These are phyloP conservation scores for Indicator maculatus DNA, from an alignment of 2,113 vertebrate species.

Conservation along the genomic window DNA sequence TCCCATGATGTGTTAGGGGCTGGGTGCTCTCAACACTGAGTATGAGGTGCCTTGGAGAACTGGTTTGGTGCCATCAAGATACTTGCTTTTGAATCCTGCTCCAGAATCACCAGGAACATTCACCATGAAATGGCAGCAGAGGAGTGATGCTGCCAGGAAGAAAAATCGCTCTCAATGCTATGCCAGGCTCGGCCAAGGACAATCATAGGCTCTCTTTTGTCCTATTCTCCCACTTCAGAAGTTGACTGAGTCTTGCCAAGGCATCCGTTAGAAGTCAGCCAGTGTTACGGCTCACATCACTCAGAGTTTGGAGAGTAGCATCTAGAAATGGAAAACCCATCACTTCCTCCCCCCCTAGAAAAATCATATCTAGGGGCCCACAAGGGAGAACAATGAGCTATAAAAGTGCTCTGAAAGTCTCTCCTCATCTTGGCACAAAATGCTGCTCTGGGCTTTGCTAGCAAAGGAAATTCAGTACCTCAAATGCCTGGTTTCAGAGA, in stretches of 20 bases:
- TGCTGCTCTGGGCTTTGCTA: neutral
- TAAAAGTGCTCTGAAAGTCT: neutral
- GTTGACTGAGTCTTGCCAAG: neutral
- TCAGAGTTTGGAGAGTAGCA: neutral
- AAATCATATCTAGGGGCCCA: neutral
- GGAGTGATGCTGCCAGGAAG: neutral
- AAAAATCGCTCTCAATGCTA: neutral
- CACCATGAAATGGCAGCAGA: neutral
- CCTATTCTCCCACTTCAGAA: neutral
- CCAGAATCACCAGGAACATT: neutral
- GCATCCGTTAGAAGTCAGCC: neutral
- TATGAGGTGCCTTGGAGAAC: neutral
- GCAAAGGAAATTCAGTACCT: slow-evolving; percentile 16
- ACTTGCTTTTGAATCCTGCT: neutral
- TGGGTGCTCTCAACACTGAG: neutral
- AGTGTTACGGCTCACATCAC: neutral
- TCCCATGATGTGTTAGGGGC: neutral
- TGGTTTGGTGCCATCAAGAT: neutral
- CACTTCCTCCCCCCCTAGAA: neutral
- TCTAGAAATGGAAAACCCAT: slow-evolving; percentile 12
- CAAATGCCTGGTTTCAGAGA: neutral
- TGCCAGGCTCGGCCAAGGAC: neutral
- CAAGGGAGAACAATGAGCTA: neutral
- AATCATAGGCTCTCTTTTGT: neutral
- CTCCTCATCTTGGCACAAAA: slow-evolving; percentile 25